A percentile compares a stretch with the other conserved stretches of the same genome.
phyloP scores from a whole-genome alignment of 2,113 vertebrate species.

The Glaucidium brasilianum region DNA sequence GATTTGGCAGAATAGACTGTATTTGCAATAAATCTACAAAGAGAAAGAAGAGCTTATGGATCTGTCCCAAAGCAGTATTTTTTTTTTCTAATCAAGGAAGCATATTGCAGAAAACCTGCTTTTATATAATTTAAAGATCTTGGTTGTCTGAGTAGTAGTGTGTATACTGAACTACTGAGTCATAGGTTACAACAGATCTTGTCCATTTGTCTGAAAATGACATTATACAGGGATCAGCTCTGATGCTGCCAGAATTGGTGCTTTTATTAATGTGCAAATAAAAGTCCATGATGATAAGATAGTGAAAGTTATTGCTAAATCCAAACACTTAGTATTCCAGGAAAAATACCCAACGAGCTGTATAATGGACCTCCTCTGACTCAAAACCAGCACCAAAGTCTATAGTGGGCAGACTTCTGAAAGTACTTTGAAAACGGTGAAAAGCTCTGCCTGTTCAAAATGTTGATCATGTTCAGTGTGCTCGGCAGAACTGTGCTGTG shows the following conservation, averaged over 20 bases:
- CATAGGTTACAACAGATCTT: neutral
- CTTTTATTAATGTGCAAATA: neutral
- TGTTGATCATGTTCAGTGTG: neutral
- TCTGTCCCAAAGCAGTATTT: neutral
- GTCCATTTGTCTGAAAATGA: neutral
- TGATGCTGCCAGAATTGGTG: neutral
- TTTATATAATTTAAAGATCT: neutral
- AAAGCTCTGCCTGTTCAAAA: slow-evolving; percentile 12
- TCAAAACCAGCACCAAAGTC: neutral
- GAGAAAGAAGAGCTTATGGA: neutral
- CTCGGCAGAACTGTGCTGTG: neutral
- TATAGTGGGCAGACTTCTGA: neutral
- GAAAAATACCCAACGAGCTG: neutral
- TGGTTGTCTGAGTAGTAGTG: neutral
- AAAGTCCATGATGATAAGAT: neutral
- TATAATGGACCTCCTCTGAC: neutral
- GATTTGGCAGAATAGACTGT: neutral
- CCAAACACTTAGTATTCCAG: neutral
- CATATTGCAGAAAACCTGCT: neutral
- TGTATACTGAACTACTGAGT: neutral
- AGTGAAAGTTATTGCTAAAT: neutral
- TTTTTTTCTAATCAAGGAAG: neutral
- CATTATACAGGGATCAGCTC: neutral
- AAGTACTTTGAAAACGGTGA: neutral
- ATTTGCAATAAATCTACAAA: neutral